Percentiles rank a stretch among this genome's conserved stretches.
These are phyloP conservation scores for Gandaritis pyraliata DNA, from an alignment of 2,888 invertebrate species.

Conservation along the genomic window DNA sequence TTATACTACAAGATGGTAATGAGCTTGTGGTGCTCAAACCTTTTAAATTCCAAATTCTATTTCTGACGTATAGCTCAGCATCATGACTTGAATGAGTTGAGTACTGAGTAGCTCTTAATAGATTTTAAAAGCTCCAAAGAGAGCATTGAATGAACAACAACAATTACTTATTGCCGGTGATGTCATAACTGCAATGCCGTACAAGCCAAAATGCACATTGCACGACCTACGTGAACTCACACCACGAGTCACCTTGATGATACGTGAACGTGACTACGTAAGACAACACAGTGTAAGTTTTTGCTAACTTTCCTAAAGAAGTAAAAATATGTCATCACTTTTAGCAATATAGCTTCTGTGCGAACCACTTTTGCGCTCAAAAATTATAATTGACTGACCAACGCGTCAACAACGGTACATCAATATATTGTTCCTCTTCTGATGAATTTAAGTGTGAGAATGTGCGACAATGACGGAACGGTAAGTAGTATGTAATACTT, in stretches of 20 bases:
- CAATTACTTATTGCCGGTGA: constrained; percentile 1
- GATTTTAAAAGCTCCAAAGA: no score
- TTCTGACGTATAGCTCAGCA: no score
- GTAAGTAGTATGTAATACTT: constrained; percentile 30
- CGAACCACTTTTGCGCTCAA: constrained; percentile 22
- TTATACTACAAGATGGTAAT: no score
- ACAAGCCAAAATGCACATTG: constrained; percentile 14
- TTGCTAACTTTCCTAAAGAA: constrained; percentile 10
- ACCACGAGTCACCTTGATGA: constrained; percentile 23
- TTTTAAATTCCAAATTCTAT: no score
- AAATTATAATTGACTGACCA: constrained; percentile 32
- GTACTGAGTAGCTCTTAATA: no score
- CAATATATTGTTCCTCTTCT: constrained; percentile 40
- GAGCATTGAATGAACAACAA: not conserved
- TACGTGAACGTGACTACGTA: constrained; percentile 15
- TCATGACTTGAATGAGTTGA: no score
- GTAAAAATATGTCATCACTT: constrained; percentile 12
- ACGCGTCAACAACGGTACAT: constrained; percentile 36
- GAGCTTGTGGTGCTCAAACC: no score
- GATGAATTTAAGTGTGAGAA: constrained; percentile 39
- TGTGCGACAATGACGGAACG: constrained; percentile 42
- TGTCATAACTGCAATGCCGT: constrained; percentile 17
- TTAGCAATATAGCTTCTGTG: constrained; percentile 15
- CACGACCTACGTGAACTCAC: constrained; percentile 23
- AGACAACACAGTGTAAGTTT: constrained; percentile 22